Percentiles rank a stretch among this genome's conserved stretches.
Conservation (phyloP, 2,797 vertebrate species). For the Pseudotriccus pelzelni region DNA sequence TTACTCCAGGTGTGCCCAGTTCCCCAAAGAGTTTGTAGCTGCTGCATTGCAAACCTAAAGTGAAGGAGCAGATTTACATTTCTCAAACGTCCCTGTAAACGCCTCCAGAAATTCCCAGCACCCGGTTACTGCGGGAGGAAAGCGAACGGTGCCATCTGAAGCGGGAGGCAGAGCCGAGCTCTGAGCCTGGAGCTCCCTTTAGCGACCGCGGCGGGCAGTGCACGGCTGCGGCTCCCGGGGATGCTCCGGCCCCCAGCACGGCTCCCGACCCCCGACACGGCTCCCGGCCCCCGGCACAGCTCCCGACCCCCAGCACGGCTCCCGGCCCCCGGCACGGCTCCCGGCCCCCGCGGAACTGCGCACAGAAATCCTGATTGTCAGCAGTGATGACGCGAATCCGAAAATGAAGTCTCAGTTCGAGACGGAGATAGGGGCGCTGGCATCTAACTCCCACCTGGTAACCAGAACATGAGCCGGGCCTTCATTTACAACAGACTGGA, state of each 20-base stretch:
- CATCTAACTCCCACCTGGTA: background rate
- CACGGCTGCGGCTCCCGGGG: background rate
- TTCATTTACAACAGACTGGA: background rate
- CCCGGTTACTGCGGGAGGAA: background rate
- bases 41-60: background rate
- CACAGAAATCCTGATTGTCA: rapidly evolving
- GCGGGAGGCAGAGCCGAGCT: background rate
- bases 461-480: background rate
- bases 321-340: no score
- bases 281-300: background rate
- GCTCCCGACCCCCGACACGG: rapidly evolving
- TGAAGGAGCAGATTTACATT: background rate
- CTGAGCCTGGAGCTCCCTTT: slow-evolving; percentile 66
- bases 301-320: no score
- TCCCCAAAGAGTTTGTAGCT: background rate
- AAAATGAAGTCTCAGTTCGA: background rate
- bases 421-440: no score
- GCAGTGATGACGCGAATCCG: rapidly evolving
- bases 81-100: background rate
- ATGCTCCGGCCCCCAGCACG: rapidly evolving
- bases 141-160: rapidly evolving
- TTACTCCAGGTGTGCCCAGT: background rate
- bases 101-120: background rate
- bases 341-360: rapidly evolving
- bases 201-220: background rate